Evolutionary conservation across 2,888 invertebrate genomes (phyloP).

Genomic region (Autographa gamma): DNA sequence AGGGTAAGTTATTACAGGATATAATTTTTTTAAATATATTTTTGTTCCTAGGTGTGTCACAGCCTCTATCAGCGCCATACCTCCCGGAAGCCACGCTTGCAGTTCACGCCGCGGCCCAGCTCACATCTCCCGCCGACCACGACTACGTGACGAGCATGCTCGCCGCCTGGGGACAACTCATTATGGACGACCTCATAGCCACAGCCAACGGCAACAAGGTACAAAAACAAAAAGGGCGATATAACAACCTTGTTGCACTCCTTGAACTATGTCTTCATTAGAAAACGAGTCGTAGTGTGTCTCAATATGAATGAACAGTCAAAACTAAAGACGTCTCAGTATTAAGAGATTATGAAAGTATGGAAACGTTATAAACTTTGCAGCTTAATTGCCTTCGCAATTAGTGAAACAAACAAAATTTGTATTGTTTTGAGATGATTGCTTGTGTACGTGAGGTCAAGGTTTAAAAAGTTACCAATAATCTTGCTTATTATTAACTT

Average conservation of each 20-base stretch:
- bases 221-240: slow-evolving; percentile 35
- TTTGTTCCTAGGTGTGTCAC: slow-evolving; percentile 69
- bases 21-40: not conserved
- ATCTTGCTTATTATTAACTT: not conserved
- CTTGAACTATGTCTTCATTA: slow-evolving; percentile 20
- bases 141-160: slow-evolving; percentile 93
- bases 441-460: slow-evolving; percentile 32
- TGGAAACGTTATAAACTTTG: not conserved
- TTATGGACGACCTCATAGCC: slow-evolving; percentile 92
- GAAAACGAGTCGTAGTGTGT: slow-evolving; percentile 6
- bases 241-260: slow-evolving; percentile 40
- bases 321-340: slow-evolving; percentile 16
- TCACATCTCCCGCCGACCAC: slow-evolving; percentile 89
- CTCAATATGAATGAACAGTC: slow-evolving; percentile 11
- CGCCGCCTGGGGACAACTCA: slow-evolving; percentile 94
- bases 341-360: slow-evolving; percentile 21
- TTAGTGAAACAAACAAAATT: slow-evolving; percentile 19
- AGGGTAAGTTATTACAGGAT: too few species aligned
- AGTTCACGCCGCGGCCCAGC: slow-evolving; percentile 87
- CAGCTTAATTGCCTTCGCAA: slow-evolving; percentile 7
- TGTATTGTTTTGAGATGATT: slow-evolving; percentile 13
- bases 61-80: slow-evolving; percentile 86
- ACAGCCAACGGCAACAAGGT: slow-evolving; percentile 90
- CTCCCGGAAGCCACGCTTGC: slow-evolving; percentile 90
- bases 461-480: slow-evolving; percentile 16